phyloP scores from a whole-genome alignment of 2,113 vertebrate genomes.

The Alligator sinensis region DNA sequence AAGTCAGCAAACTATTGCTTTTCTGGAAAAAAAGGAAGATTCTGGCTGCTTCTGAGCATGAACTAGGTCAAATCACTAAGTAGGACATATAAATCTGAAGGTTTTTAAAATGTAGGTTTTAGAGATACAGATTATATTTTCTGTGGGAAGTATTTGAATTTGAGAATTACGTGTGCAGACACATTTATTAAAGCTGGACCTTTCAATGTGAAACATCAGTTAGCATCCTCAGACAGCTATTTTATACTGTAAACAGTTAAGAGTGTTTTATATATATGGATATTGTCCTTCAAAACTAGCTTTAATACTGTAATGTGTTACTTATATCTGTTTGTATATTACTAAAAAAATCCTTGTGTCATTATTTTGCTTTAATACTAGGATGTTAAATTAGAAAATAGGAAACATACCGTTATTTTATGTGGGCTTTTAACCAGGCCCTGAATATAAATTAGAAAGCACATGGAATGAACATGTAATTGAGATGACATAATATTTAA shows the following conservation, averaged over 20 bases:
- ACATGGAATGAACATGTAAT: background rate
- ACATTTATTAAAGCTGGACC: background rate
- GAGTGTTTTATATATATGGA: background rate
- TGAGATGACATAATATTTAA: background rate
- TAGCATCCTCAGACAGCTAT: background rate
- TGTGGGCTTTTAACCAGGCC: background rate
- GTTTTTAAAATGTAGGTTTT: background rate
- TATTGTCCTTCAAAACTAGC: background rate
- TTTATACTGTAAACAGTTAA: background rate
- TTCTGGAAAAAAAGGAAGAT: conserved; percentile 39
- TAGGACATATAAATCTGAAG: conserved; percentile 49
- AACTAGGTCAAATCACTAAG: conserved; percentile 70
- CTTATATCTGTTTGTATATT: background rate
- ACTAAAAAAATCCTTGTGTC: background rate
- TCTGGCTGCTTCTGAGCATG: conserved; percentile 56
- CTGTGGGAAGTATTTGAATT: background rate
- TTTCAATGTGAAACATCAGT: background rate
- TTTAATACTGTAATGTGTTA: background rate
- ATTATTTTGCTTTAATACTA: background rate
- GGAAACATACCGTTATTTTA: background rate
- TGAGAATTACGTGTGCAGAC: background rate
- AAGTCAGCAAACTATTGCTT: background rate
- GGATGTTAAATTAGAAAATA: background rate
- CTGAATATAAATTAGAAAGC: background rate
- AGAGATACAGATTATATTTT: background rate